These are phyloP conservation scores for Solen grandis DNA, from an alignment of 1,140 invertebrate genomes.

Conservation along the genomic window DNA sequence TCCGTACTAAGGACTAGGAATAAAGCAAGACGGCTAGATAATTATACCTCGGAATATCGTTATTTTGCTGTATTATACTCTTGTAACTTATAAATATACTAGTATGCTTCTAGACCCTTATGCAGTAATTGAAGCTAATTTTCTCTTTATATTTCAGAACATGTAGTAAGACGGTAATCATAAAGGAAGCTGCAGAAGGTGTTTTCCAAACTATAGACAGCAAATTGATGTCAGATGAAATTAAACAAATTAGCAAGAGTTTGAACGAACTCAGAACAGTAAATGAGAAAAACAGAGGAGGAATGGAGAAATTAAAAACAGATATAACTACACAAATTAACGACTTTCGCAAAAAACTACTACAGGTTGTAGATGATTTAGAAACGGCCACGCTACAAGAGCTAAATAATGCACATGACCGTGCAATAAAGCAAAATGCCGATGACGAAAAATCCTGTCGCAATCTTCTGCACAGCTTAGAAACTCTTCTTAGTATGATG, in stretches of 20 bases:
- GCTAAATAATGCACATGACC: conserved; percentile 23
- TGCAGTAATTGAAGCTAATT: no score
- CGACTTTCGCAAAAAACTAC: conserved; percentile 17
- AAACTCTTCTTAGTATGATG: neutral
- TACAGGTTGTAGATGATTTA: conserved; percentile 21
- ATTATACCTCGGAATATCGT: no score
- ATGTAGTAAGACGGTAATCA: conserved; percentile 14
- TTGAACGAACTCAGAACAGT: neutral
- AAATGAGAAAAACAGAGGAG: conserved; percentile 1
- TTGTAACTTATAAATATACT: no score
- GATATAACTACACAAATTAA: conserved; percentile 12
- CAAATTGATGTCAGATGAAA: conserved; percentile 4
- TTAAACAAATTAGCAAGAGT: conserved; percentile 5
- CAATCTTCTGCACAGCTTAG: conserved; percentile 9
- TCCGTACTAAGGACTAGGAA: no score
- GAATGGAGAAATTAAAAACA: conserved; percentile 25
- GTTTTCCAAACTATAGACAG: conserved; percentile 9
- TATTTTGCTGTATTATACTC: no score
- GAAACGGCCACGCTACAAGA: conserved; percentile 37
- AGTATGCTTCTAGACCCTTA: no score
- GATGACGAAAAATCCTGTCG: conserved; percentile 26
- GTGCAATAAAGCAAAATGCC: neutral
- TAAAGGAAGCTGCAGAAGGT: conserved; percentile 23
- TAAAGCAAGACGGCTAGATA: no score
- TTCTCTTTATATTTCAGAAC: no score